A percentile compares a stretch with the other conserved stretches of the same genome.
Conservation (phyloP, 2,797 vertebrate genomes). For the Fringilla coelebs region DNA sequence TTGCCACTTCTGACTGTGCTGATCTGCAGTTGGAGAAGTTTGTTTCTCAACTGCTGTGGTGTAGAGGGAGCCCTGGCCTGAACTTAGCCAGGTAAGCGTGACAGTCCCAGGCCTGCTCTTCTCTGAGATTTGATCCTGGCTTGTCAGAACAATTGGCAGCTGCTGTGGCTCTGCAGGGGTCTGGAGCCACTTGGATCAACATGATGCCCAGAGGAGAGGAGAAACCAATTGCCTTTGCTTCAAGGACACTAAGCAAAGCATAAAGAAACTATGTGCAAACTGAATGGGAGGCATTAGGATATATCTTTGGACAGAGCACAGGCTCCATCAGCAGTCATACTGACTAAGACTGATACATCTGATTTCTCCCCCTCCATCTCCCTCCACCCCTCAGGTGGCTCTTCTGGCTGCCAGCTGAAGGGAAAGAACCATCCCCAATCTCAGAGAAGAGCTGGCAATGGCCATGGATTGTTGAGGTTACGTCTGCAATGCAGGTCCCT, state of each 20-base stretch:
- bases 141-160: neutral
- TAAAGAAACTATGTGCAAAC: conserved; percentile 48
- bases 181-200: conserved; percentile 30
- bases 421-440: neutral
- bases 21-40: neutral
- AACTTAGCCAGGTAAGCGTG: neutral
- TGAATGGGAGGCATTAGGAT: conserved; percentile 34
- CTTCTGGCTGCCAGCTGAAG: neutral
- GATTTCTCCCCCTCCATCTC: neutral
- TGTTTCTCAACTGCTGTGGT: neutral
- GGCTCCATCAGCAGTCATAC: conserved; percentile 20
- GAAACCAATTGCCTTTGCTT: conserved; percentile 58
- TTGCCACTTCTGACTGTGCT: neutral
- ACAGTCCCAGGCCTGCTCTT: neutral
- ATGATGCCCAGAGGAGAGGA: conserved; percentile 45
- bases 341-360: neutral
- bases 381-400: neutral
- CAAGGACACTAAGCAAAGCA: conserved; percentile 41
- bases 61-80: neutral
- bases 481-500: neutral
- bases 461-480: neutral
- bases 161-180: neutral
- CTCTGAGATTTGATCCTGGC: neutral
- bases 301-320: conserved; percentile 11
- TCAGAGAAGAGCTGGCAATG: neutral